Evolutionary conservation across 2,113 vertebrate genomes (phyloP).

Genomic region (Petrocephalus zakoni): DNA sequence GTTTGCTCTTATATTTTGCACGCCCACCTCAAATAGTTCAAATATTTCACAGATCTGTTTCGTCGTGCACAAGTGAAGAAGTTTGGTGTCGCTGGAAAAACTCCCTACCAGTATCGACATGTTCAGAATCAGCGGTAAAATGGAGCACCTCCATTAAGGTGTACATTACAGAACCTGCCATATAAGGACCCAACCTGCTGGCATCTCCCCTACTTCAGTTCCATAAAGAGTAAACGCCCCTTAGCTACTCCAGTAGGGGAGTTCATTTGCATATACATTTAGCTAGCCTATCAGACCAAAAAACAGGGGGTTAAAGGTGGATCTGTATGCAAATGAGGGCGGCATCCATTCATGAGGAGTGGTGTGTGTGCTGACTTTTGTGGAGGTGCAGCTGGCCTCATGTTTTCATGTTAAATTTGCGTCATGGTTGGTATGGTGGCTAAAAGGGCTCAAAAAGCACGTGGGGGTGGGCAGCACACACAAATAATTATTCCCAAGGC

Average conservation of each 20-base stretch:
- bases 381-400: background rate
- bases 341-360: background rate
- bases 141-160: background rate
- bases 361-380: too few relatives aligned
- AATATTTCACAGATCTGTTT: slow-evolving; percentile 11
- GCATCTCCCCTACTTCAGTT: background rate
- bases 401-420: background rate
- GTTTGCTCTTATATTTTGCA: slow-evolving; percentile 15
- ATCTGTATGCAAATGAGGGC: background rate
- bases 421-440: background rate
- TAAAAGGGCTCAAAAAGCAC: background rate
- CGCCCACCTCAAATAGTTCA: slow-evolving; percentile 16
- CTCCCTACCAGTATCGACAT: background rate
- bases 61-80: background rate
- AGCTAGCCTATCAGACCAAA: background rate
- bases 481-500: slow-evolving; percentile 25
- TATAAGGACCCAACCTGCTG: background rate
- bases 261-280: background rate
- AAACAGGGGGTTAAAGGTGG: background rate
- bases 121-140: background rate
- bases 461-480: background rate
- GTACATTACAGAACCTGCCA: background rate
- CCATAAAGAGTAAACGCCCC: background rate
- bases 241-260: background rate
- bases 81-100: background rate